Percentiles rank a stretch among this genome's conserved stretches.
These are phyloP conservation scores for Chaetoderma sp. DNA, from an alignment of 2,888 invertebrate species.

Conservation along the genomic window DNA sequence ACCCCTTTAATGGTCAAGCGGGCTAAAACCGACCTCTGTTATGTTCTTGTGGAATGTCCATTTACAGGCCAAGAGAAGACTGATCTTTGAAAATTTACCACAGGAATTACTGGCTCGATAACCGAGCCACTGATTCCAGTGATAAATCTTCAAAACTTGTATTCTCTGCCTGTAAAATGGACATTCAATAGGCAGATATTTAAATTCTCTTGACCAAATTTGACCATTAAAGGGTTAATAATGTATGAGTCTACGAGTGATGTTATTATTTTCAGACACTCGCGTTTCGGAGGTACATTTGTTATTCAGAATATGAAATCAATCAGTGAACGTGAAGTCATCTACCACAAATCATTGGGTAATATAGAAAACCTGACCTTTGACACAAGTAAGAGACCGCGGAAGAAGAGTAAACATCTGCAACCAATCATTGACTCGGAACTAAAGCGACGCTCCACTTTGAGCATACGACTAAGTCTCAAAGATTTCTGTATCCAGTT, in stretches of 20 bases:
- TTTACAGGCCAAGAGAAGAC: no score
- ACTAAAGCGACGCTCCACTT: slow-evolving; percentile 84
- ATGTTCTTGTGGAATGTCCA: no score
- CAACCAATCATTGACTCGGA: slow-evolving; percentile 76
- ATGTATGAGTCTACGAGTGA: neutral
- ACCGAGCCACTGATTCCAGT: no score
- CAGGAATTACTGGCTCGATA: no score
- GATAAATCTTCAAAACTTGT: no score
- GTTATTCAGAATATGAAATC: slow-evolving; percentile 93
- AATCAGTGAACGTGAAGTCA: slow-evolving; percentile 84
- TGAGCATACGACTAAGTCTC: slow-evolving; percentile 85
- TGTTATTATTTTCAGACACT: slow-evolving; percentile 76
- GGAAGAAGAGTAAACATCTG: slow-evolving; percentile 83
- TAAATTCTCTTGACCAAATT: no score
- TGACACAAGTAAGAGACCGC: slow-evolving; percentile 78
- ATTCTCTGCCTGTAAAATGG: no score
- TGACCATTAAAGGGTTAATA: no score
- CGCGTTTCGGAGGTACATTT: slow-evolving; percentile 94
- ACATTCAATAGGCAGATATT: no score
- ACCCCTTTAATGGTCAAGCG: no score
- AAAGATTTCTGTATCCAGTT: slow-evolving; percentile 96
- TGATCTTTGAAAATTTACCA: no score
- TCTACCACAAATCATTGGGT: slow-evolving; percentile 87
- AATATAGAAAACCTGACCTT: slow-evolving; percentile 84
- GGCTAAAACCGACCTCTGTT: no score